Conservation (phyloP, 2,797 vertebrate genomes). For the Sparidentex hasta region DNA sequence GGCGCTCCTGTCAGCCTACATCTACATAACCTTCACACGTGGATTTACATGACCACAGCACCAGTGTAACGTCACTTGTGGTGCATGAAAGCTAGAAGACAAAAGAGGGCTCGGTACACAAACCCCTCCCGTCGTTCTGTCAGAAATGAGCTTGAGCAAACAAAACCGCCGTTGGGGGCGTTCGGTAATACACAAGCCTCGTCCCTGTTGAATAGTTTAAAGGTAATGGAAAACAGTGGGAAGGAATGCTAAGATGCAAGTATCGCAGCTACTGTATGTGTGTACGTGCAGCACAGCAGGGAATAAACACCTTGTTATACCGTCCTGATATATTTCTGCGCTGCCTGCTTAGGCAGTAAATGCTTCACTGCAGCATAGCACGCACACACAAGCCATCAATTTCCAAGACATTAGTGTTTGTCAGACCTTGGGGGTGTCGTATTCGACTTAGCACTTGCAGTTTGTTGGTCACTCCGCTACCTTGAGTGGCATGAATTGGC, state of each 20-base stretch:
- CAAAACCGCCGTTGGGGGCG: neutral
- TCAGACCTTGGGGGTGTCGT: neutral
- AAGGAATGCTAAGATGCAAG: neutral
- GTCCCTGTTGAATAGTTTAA: slow-evolving; percentile 15
- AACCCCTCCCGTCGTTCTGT: neutral
- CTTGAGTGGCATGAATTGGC: neutral
- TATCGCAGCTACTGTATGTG: neutral
- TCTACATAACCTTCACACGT: neutral
- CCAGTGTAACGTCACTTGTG: neutral
- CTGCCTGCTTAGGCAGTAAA: neutral
- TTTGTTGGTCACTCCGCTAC: neutral
- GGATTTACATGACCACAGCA: neutral
- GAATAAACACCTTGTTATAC: neutral
- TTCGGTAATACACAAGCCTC: neutral
- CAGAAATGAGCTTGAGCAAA: slow-evolving; percentile 5
- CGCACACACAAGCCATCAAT: neutral
- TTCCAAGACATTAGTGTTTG: neutral
- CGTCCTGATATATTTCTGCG: neutral
- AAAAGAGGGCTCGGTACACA: slow-evolving; percentile 1
- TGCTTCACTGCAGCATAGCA: slow-evolving; percentile 7
- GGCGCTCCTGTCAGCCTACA: neutral
- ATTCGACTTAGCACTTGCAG: neutral
- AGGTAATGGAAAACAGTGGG: slow-evolving; percentile 9
- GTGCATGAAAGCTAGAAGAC: neutral
- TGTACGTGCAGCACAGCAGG: neutral